Evolutionary conservation across 2,113 vertebrate species (phyloP), one percentile per base, ranked within the genome.

Genomic region (Cheilinus undulatus): DNA sequence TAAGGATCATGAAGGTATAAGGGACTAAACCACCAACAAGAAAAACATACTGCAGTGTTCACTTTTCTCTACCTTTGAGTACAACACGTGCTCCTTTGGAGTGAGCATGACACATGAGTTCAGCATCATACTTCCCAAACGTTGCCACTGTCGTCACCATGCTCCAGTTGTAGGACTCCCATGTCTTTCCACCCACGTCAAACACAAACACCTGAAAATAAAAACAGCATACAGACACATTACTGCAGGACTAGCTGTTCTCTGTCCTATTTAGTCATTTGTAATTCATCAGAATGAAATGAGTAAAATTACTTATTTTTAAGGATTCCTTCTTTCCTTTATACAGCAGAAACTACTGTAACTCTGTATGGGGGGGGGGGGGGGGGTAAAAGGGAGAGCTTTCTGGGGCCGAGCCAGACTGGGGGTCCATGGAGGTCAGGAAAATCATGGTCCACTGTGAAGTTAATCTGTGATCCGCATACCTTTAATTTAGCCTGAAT

Each of bases 81-180:
- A 99, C 96, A 0, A 97, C 3, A 54, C 96, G 95, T 52, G 93
- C 90, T 51, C 96, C 96, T 84, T 94, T 94, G 0, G 95, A 95
- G 82, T 98, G 97, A 57, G 97, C 96, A 0, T 93, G 86, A 85
- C 98, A 99, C 95, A 97, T 84, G 19, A 99, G 96, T 52, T 98
- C 95, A 1, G 95, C 75, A 9, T 99, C 95, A 69, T 96, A 98
- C 68, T 93, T 91, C 17, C 96, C 96, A 76, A 98, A 99, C 3
- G 85, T 76, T 14, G 96, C 96, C 73, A 99, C 93, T 0, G 96
- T 99, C 5, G 97, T 99, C 69, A 98, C 93, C 73, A 94, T 93
- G 43, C 94, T 95, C 97, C 97, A 99, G 69, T 98, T 94, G 68
- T 98, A 99, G 42, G 70, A 95, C 73, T 95, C 96, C 98, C 97